These are phyloP conservation scores for Tipula vernalis DNA, from an alignment of 2,888 invertebrate species.

Conservation along the genomic window DNA sequence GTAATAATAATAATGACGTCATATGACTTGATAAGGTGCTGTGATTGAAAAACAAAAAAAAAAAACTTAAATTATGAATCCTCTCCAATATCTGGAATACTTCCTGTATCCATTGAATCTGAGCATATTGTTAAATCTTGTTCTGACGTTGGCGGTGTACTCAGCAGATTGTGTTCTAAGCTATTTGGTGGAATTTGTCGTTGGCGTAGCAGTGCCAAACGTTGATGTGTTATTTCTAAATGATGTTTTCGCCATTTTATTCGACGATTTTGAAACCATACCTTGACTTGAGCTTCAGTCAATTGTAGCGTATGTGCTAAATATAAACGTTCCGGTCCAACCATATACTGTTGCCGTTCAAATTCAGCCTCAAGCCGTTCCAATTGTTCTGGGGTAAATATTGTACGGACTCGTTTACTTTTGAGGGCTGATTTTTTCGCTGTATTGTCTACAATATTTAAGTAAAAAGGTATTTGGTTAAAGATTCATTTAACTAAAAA, in stretches of 20 bases:
- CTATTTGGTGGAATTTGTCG: conserved; percentile 25
- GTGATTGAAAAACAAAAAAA: neutral
- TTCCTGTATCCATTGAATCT: conserved; percentile 33
- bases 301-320: conserved; percentile 77
- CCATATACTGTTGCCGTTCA: conserved; percentile 95
- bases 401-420: conserved; percentile 85
- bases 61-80: conserved; percentile 18
- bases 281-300: conserved; percentile 84
- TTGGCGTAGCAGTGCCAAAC: conserved; percentile 46
- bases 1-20: neutral
- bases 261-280: conserved; percentile 86
- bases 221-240: conserved; percentile 79
- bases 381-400: conserved; percentile 92
- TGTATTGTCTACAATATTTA: conserved; percentile 29
- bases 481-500: no score
- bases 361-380: conserved; percentile 91
- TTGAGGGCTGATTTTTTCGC: conserved; percentile 35
- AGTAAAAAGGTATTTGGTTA: neutral
- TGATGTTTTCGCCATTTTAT: conserved; percentile 92
- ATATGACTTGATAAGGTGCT: neutral
- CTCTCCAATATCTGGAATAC: conserved; percentile 28
- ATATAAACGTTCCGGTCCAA: conserved; percentile 87
- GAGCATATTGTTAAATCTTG: conserved; percentile 30
- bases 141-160: conserved; percentile 26
- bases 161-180: neutral